Evolutionary conservation across 2,888 invertebrate species (phyloP), one percentile per base, ranked within the genome.

Genomic region (Pristionchus exspectatus): DNA sequence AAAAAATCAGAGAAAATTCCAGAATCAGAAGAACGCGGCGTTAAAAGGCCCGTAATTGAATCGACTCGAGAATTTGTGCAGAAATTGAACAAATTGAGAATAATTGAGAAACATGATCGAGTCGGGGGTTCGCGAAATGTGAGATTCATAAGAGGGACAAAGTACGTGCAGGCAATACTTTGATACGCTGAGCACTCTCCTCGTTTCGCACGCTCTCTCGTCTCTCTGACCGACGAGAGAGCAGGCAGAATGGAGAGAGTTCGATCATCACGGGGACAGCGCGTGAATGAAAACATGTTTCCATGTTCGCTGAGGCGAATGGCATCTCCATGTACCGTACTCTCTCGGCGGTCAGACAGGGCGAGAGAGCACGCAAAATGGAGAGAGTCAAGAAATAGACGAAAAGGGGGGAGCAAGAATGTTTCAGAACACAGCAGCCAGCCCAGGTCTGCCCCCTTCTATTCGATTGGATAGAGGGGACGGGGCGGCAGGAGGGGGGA

Each of bases 381-480:
- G 44, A 24, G 74, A 77, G 74, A 77, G 74, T 44, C 44, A 21
- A 27, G 7, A 27, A 24, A 27, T 10, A 27, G 12, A 21, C 21
- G 10, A 77, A 44, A 77, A 27, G 16, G 27, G 44, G 81, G 50
- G n/a, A n/a, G n/a, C 81, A 44, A 54, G 24, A 74, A 74, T 74
- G 74, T 74, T 74, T 74, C 81, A 81, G 81, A 81, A 81, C 81
- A 44, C 54, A n/a, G 77, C 77, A 9, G 44, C 24, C 38, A 10
- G 44, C 16, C 27, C 81, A 81, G 81, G 81, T 81, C 81, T 50
- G 44, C 4, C 44, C 74, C 74, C 50, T 81, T 50, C 81, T 27
- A 54, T 54, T 81, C 81, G 50, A 81, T 81, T 81, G 81, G 81
- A 81, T 81, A 50, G 81, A 81, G 50, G 74, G 38, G 38, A 74